Percentiles rank a stretch among this genome's conserved stretches.
These are phyloP conservation scores for Diceros bicornis DNA, from an alignment of 2,797 vertebrate species.

Conservation along the genomic window DNA sequence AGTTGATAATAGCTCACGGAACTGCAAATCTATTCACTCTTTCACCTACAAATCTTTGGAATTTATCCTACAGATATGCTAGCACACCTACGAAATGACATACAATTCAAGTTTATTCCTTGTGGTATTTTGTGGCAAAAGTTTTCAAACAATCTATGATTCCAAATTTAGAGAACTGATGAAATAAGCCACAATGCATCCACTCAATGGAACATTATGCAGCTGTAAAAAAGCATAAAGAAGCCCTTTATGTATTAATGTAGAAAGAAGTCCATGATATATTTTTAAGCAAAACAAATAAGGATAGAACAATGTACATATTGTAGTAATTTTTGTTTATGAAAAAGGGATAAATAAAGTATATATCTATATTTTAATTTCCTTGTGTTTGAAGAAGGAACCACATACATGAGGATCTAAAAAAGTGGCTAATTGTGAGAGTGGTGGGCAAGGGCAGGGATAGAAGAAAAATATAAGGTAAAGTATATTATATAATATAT, in stretches of 20 bases:
- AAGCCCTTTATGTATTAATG: not conserved
- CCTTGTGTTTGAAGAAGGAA: not conserved
- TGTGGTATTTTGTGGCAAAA: not conserved
- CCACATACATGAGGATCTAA: not conserved
- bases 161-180: not conserved
- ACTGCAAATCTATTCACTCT: not conserved
- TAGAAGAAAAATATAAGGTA: not conserved
- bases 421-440: not conserved
- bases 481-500: too few relatives aligned
- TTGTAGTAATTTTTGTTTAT: not conserved
- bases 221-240: not conserved
- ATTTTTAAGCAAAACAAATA: not conserved
- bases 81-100: not conserved
- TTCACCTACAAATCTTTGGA: not conserved
- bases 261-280: not conserved
- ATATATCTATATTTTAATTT: not conserved
- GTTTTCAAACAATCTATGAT: not conserved
- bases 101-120: not conserved
- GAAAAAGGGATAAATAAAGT: not conserved
- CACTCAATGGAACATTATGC: not conserved
- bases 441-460: not conserved
- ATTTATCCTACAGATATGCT: not conserved
- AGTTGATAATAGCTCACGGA: not conserved
- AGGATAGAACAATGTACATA: not conserved
- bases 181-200: not conserved